These are phyloP conservation scores for Penaeus vannamei DNA, from an alignment of 1,140 invertebrate genomes.

Conservation along the genomic window DNA sequence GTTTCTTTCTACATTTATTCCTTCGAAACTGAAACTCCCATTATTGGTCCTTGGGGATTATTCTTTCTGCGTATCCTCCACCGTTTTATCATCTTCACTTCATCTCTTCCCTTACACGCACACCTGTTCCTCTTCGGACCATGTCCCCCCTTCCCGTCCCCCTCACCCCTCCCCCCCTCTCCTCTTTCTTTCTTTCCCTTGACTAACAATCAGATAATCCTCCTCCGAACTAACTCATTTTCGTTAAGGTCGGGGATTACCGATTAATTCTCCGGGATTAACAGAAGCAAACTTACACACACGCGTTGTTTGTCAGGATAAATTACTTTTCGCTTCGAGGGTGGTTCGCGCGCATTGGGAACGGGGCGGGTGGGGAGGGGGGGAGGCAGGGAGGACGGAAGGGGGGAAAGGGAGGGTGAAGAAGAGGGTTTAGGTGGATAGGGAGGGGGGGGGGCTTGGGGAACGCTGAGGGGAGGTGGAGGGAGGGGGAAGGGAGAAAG, in stretches of 20 bases:
- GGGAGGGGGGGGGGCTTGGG: too few relatives aligned
- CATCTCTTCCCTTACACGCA: neutral
- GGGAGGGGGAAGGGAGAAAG: too few relatives aligned
- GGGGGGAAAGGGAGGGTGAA: neutral
- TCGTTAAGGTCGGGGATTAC: constrained; percentile 17
- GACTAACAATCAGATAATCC: constrained; percentile 26
- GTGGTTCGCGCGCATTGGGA: neutral
- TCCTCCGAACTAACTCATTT: constrained; percentile 17
- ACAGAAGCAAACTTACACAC: neutral
- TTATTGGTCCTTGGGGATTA: neutral
- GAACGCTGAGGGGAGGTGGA: too few relatives aligned
- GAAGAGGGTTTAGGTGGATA: neutral
- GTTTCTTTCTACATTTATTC: neutral
- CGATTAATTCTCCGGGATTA: constrained; percentile 7
- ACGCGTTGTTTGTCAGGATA: constrained; percentile 20
- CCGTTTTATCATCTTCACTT: neutral
- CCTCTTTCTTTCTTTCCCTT: neutral
- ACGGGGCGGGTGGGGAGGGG: neutral
- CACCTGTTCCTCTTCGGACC: neutral
- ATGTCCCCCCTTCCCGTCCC: neutral
- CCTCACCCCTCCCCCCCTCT: neutral
- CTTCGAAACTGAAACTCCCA: neutral
- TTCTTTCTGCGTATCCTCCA: neutral
- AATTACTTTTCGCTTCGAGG: constrained; percentile 25
- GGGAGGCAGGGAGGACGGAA: neutral